Percentiles rank a stretch among this genome's conserved stretches.
Evolutionary conservation across 2,113 vertebrate species (phyloP).

Genomic region (Osmerus mordax): DNA sequence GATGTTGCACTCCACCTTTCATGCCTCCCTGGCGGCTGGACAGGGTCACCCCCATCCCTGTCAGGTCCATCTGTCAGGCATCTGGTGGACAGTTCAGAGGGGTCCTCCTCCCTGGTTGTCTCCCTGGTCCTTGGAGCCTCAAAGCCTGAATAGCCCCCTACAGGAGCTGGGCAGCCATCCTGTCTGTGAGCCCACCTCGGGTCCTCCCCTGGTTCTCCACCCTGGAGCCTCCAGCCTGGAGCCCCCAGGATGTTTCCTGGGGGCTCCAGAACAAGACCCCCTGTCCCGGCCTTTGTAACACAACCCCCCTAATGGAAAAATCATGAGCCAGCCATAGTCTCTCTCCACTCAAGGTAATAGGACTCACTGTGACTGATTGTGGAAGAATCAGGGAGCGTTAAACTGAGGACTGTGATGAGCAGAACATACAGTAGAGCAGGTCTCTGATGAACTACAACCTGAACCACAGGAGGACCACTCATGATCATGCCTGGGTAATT

Average conservation of each 20-base stretch:
- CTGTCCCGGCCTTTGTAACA: slow-evolving; percentile 20
- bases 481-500: slow-evolving; percentile 31
- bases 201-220: slow-evolving; percentile 8
- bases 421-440: slow-evolving; percentile 36
- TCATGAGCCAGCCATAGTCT: slow-evolving; percentile 29
- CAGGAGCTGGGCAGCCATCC: neutral
- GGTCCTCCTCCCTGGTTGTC: slow-evolving; percentile 31
- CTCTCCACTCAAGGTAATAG: slow-evolving; percentile 41
- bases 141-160: slow-evolving; percentile 40
- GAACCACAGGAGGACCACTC: slow-evolving; percentile 49
- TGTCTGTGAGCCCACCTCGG: no score
- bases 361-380: slow-evolving; percentile 43
- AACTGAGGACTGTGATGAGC: slow-evolving; percentile 51
- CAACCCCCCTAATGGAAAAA: slow-evolving; percentile 48
- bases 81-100: slow-evolving; percentile 31
- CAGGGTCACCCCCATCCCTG: slow-evolving; percentile 12
- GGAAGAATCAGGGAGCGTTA: slow-evolving; percentile 43
- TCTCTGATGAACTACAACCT: slow-evolving; percentile 19
- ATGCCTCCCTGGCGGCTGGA: neutral
- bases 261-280: slow-evolving; percentile 18
- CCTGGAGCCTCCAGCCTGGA: slow-evolving; percentile 22
- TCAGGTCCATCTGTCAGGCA: slow-evolving; percentile 29
- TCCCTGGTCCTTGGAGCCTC: slow-evolving; percentile 23
- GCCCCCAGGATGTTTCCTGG: slow-evolving; percentile 28
- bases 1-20: neutral